Conservation (phyloP, 1,140 invertebrate species). For the Apocrypta bakeri region DNA sequence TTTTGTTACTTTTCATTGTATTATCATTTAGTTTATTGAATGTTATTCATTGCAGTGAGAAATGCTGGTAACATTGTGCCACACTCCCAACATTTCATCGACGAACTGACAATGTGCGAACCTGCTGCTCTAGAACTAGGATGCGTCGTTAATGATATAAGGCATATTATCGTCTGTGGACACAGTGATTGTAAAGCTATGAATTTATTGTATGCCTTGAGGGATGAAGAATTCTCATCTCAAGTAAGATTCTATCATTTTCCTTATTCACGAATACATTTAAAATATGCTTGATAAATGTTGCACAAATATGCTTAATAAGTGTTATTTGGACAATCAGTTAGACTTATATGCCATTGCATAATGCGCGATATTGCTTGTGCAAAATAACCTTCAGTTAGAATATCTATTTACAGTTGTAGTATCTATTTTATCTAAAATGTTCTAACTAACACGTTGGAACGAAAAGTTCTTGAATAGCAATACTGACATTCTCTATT, state of each 20-base stretch:
- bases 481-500: not conserved
- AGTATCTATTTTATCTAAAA: not conserved
- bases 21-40: not conserved
- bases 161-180: conserved; percentile 95
- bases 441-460: not conserved
- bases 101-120: conserved; percentile 93
- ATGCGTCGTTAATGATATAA: conserved; percentile 93
- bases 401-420: too few relatives aligned
- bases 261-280: not conserved
- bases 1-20: not conserved
- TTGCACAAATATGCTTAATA: too few relatives aligned
- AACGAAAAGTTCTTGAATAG: not conserved
- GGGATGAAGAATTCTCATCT: conserved; percentile 84
- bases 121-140: conserved; percentile 95
- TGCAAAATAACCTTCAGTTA: too few relatives aligned
- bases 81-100: conserved; percentile 89
- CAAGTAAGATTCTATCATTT: conserved; percentile 76
- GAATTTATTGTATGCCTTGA: conserved; percentile 91
- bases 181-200: conserved; percentile 99
- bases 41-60: conserved; percentile 80
- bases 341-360: too few relatives aligned
- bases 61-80: conserved; percentile 96
- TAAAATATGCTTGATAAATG: not conserved
- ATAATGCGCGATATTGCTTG: too few relatives aligned
- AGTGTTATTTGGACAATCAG: too few relatives aligned